A percentile compares a stretch with the other conserved stretches of the same genome.
These are phyloP conservation scores for Schrankia costaestrigalis DNA, from an alignment of 2,888 invertebrate genomes.

Conservation along the genomic window DNA sequence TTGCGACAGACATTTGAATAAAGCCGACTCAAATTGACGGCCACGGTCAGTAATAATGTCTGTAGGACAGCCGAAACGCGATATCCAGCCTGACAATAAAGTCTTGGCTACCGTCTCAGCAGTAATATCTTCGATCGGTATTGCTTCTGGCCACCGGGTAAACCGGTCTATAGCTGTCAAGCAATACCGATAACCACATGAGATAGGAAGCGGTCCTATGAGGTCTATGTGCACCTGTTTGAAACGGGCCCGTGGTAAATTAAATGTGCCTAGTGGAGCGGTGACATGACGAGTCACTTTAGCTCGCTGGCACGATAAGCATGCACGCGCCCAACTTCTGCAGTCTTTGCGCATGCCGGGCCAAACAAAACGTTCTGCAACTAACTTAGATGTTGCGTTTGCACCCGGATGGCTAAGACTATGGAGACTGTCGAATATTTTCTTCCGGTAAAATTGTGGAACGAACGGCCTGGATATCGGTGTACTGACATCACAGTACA, in stretches of 20 bases:
- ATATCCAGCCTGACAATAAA: neutral
- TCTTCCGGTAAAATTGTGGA: slow-evolving; percentile 12
- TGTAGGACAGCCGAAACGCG: neutral
- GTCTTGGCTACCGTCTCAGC: slow-evolving; percentile 1
- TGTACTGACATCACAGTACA: slow-evolving; percentile 17
- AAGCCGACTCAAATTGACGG: neutral
- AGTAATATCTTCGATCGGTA: neutral
- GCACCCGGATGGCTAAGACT: slow-evolving; percentile 25
- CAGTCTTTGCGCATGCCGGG: slow-evolving; percentile 31
- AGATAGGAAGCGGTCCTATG: slow-evolving; percentile 3
- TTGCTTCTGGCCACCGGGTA: neutral
- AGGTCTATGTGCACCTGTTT: slow-evolving; percentile 2
- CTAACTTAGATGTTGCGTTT: slow-evolving; percentile 8
- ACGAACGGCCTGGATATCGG: slow-evolving; percentile 26
- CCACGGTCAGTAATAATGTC: neutral
- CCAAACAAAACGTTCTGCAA: slow-evolving; percentile 9
- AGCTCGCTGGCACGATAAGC: slow-evolving; percentile 39
- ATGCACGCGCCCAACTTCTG: slow-evolving; percentile 33
- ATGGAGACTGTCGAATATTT: slow-evolving; percentile 30
- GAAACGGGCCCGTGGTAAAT: slow-evolving; percentile 1
- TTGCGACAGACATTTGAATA: too few species aligned
- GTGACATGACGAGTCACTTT: slow-evolving; percentile 41
- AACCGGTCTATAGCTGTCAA: slow-evolving; percentile 6
- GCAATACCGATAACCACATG: slow-evolving; percentile 4
- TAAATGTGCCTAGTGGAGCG: slow-evolving; percentile 19